Base-by-base conservation (phyloP, 1,140 invertebrate species). In the Atta texana region DNA sequence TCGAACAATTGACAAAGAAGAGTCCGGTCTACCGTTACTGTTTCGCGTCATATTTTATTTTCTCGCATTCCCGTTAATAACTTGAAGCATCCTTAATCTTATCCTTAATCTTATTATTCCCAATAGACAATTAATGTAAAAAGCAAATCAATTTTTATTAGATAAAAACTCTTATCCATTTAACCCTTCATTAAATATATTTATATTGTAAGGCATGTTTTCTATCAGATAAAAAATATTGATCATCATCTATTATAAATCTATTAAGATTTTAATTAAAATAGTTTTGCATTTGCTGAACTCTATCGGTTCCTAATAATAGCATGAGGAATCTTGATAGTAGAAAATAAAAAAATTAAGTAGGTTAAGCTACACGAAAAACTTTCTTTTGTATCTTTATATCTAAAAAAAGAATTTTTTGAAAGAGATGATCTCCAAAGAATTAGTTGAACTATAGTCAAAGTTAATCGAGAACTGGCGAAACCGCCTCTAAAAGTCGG, bases 1-100 rank as follows among this genome's bases (percentile, higher is more conserved):
- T 31, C 39, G 18, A 61, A 74, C 80, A 75, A 84, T 74, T 63
- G 69, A 63, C 80, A 84, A 75, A 63, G 77, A 80, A 34, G 63
- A 81, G 28, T 49, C 21, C 1, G 7, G 4, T 34, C 63, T 68
- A 8, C 34, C 34, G 12, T 31, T 44, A 14, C 31, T 55, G 16
- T 63, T 57, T 85, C 39, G 31, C 53, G 8, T 6, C 44, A 3
- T 53, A 53, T 80, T 51, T 24, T 64, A 78, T 66, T 78, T 66
- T 64, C 57, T n/a, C 16, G 39, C 24, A 21, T 59, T 24, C 28
- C 49, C 61, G 76, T 80, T 80, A 68, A n/a, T 34, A 69, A 53
- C 77, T 69, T 16, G 4, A 14, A 57, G 78, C 21, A 49, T 24
- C 34, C 51, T 66, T 80, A 80, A 78, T 78, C 16, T 49, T 39